Evolutionary conservation across 2,888 invertebrate genomes (phyloP).

Genomic region (Rhamphomyia laevipes): DNA sequence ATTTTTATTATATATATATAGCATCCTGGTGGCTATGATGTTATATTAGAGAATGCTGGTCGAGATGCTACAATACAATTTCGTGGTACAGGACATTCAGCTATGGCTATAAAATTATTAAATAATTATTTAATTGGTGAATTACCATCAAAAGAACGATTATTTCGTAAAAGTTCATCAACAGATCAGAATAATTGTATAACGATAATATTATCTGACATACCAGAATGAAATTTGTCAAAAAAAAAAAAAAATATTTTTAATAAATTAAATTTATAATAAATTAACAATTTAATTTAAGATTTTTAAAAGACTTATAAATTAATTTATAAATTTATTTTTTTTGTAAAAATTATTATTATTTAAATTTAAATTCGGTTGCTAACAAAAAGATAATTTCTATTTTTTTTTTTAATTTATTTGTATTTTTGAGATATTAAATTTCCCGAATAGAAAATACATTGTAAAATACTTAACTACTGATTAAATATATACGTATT

Average conservation of each 20-base stretch:
- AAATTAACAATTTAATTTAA: no score
- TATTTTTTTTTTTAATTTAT: no score
- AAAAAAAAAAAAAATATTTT: background rate
- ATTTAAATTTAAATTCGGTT: no score
- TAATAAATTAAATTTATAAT: no score
- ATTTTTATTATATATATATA: conserved; percentile 29
- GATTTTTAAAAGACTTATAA: no score
- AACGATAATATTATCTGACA: conserved; percentile 26
- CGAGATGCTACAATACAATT: conserved; percentile 75
- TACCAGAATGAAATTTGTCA: conserved; percentile 25
- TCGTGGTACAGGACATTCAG: conserved; percentile 66
- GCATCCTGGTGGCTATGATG: conserved; percentile 76
- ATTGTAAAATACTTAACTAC: no score
- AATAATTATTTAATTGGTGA: conserved; percentile 65
- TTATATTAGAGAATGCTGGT: conserved; percentile 74
- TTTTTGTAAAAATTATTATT: no score
- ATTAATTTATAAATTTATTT: no score
- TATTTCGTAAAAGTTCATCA: conserved; percentile 43
- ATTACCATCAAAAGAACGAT: conserved; percentile 57
- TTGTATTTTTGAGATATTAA: no score
- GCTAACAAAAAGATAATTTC: no score
- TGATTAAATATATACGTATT: no score
- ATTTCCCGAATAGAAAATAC: no score
- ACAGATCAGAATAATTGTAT: conserved; percentile 12
- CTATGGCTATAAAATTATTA: conserved; percentile 49